phyloP scores from a whole-genome alignment of 2,888 invertebrate genomes.

The Watsonalla cultraria region DNA sequence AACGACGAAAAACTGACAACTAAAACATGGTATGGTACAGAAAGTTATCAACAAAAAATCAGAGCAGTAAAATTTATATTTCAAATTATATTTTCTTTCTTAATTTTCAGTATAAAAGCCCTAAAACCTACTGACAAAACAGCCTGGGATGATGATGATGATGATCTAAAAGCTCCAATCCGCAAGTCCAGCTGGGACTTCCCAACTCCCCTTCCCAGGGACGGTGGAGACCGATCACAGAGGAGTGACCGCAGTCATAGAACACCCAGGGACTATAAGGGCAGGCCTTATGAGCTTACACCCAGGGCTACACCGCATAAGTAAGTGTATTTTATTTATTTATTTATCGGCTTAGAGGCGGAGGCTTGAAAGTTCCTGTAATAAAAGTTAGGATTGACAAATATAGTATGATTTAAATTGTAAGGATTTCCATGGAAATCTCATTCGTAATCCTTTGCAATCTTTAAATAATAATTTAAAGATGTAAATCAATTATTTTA shows the following conservation, averaged over 20 bases:
- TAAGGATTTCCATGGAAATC: too few species aligned
- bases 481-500: too few species aligned
- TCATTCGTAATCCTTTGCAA: too few species aligned
- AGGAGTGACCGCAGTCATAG: constrained; percentile 49
- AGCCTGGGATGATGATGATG: constrained; percentile 89
- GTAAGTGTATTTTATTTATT: constrained; percentile 35
- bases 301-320: constrained; percentile 93
- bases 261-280: constrained; percentile 57
- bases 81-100: too few species aligned
- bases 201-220: constrained; percentile 87
- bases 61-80: too few species aligned
- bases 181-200: constrained; percentile 94
- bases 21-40: too few species aligned
- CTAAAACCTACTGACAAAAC: constrained; percentile 81
- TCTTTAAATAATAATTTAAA: too few species aligned
- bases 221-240: constrained; percentile 54
- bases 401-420: too few species aligned
- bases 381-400: too few species aligned
- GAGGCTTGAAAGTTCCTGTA: too few species aligned
- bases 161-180: constrained; percentile 80
- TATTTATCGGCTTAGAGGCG: not conserved
- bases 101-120: constrained; percentile 57
- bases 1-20: too few species aligned
- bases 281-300: constrained; percentile 81
- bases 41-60: too few species aligned